Conservation (phyloP, 1,140 invertebrate genomes). For the Pollicipes pollicipes region DNA sequence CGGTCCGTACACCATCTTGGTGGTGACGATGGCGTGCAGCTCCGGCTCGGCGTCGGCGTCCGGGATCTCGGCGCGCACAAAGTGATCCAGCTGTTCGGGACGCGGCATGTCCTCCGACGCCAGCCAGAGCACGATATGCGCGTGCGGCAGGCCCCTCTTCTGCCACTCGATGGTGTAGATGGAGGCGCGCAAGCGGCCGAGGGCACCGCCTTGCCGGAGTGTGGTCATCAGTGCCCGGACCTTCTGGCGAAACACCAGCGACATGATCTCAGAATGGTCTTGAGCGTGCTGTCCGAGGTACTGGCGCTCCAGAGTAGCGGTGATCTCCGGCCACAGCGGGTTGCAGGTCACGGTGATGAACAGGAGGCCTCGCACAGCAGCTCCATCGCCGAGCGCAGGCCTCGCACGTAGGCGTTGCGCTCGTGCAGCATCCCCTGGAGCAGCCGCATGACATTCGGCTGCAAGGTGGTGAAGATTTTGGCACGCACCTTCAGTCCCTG, state of each 20-base stretch:
- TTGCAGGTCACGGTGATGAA: constrained; percentile 31
- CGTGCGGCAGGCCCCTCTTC: constrained; percentile 29
- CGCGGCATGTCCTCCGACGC: constrained; percentile 13
- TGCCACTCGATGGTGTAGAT: constrained; percentile 27
- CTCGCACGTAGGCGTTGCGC: constrained; percentile 22
- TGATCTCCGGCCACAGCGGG: constrained; percentile 26
- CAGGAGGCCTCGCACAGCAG: constrained; percentile 21
- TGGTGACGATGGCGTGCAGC: constrained; percentile 16
- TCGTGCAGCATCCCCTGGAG: constrained; percentile 26
- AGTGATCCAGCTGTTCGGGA: constrained; percentile 20
- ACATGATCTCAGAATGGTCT: constrained; percentile 18
- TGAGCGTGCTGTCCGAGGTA: constrained; percentile 10
- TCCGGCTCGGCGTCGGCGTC: constrained; percentile 17
- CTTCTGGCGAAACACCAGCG: constrained; percentile 15
- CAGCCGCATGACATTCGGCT: constrained; percentile 12
- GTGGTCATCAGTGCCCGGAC: constrained; percentile 11
- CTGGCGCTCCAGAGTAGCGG: constrained; percentile 12
- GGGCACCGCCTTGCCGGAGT: constrained; percentile 15
- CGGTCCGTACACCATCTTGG: constrained; percentile 23
- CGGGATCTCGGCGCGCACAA: constrained; percentile 21
- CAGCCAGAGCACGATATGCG: constrained; percentile 24
- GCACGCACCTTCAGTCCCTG: no score
- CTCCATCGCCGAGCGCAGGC: constrained; percentile 25
- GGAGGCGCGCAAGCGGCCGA: constrained; percentile 15
- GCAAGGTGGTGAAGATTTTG: constrained; percentile 8